These are phyloP conservation scores for Podarcis muralis DNA, from an alignment of 2,113 vertebrate species.

Conservation along the genomic window DNA sequence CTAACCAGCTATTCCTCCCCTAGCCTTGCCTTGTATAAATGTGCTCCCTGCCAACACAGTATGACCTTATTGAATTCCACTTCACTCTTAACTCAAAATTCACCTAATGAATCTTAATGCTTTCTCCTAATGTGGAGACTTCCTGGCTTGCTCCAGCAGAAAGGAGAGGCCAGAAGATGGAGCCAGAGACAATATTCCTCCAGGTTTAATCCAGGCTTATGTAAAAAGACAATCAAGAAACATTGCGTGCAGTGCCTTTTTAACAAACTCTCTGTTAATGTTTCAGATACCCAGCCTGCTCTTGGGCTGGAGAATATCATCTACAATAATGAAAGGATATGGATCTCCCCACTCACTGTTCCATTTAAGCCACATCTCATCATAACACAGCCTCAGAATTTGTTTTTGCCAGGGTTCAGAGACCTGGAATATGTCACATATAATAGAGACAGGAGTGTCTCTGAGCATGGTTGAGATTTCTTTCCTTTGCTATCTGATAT, in stretches of 20 bases:
- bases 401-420: not conserved
- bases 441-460: not conserved
- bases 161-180: conserved; percentile 49
- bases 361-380: not conserved
- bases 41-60: not conserved
- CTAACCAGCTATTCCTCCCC: not conserved
- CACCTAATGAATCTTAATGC: not conserved
- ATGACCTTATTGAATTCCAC: not conserved
- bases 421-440: no score
- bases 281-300: not conserved
- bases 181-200: conserved; percentile 35
- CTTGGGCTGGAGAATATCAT: not conserved
- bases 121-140: not conserved
- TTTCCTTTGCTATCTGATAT: not conserved
- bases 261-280: not conserved
- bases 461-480: not conserved
- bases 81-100: not conserved
- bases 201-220: not conserved
- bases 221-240: not conserved
- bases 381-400: not conserved
- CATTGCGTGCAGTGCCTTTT: not conserved
- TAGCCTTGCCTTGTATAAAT: no score
- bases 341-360: not conserved
- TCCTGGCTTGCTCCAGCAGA: not conserved
- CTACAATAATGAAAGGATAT: not conserved